A percentile compares a stretch with the other conserved stretches of the same genome.
phyloP scores from a whole-genome alignment of 2,113 vertebrate species.

The Cromileptes altivelis region DNA sequence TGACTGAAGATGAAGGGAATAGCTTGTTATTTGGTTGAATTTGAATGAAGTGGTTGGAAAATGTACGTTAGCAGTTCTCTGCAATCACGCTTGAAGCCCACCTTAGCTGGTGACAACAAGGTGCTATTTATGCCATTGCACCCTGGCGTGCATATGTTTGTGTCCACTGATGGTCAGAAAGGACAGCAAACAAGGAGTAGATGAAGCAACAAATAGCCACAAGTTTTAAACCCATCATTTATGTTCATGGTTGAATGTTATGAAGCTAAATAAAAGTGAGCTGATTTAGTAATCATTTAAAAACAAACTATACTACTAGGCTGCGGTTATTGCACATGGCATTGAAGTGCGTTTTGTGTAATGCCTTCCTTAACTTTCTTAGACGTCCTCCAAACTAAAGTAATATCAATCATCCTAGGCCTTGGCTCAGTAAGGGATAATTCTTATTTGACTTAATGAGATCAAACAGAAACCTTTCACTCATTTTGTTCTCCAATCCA shows the following conservation, averaged over 20 bases:
- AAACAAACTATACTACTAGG: neutral
- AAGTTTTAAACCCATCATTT: neutral
- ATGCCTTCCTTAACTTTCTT: neutral
- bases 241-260: neutral
- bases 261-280: neutral
- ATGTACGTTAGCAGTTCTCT: neutral
- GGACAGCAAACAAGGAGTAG: neutral
- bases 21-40: neutral
- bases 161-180: conserved; percentile 21
- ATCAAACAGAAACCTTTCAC: neutral
- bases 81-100: neutral
- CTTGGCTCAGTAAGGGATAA: neutral
- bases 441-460: neutral
- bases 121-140: conserved; percentile 3
- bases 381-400: neutral
- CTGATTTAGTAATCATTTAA: neutral
- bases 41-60: neutral
- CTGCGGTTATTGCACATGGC: neutral
- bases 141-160: neutral
- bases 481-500: neutral
- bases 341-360: neutral
- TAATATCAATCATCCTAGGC: neutral
- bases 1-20: neutral
- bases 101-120: conserved; percentile 16
- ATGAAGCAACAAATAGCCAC: neutral